Evolutionary conservation across 2,113 vertebrate species (phyloP).

Genomic region (Riparia riparia): DNA sequence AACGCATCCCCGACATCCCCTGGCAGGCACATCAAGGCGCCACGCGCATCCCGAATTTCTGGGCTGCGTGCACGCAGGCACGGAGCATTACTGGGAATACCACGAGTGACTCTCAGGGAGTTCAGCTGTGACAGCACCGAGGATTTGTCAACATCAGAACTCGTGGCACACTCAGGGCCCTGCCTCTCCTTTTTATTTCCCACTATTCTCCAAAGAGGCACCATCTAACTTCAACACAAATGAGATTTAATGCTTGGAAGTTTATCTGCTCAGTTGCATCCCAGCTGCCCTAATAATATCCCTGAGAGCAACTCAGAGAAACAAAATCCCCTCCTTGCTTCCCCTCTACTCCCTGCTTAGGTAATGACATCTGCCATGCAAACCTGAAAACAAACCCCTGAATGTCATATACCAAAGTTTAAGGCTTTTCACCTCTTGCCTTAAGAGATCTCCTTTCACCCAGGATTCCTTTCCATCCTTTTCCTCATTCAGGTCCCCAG

Average conservation of each 20-base stretch:
- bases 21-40: slow-evolving; percentile 31
- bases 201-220: neutral
- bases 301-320: neutral
- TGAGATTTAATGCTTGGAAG: neutral
- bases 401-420: neutral
- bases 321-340: neutral
- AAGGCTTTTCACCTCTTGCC: neutral
- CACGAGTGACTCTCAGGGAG: neutral
- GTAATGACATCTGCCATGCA: neutral
- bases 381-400: neutral
- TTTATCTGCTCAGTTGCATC: neutral
- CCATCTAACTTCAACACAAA: neutral
- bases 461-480: neutral
- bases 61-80: neutral
- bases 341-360: neutral
- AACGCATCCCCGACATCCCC: neutral
- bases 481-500: neutral
- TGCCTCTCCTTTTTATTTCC: neutral
- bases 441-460: neutral
- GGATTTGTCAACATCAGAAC: neutral
- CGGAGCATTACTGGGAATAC: neutral
- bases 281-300: neutral
- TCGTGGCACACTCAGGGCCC: neutral
- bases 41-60: neutral
- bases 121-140: fast-evolving